A percentile compares a stretch with the other conserved stretches of the same genome.
phyloP scores from a whole-genome alignment of 2,113 vertebrate species.

The Cyanocitta stelleri region DNA sequence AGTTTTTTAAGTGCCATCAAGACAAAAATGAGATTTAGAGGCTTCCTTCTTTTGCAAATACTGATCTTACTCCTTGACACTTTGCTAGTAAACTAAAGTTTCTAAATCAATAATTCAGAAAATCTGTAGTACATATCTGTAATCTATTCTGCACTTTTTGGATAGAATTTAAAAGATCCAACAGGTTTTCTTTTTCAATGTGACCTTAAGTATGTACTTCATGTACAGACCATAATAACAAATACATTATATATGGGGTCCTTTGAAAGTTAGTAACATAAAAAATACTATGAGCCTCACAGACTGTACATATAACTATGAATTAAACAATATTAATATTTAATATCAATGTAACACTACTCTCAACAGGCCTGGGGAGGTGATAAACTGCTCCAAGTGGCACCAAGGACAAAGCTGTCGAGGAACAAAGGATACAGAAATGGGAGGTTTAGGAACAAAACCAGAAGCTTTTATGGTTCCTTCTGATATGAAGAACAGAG shows the following conservation, averaged over 20 bases:
- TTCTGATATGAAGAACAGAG: background rate
- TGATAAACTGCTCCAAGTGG: background rate
- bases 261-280: background rate
- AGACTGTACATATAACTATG: background rate
- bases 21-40: background rate
- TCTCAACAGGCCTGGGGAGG: background rate
- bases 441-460: background rate
- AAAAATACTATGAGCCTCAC: background rate
- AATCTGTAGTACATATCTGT: background rate
- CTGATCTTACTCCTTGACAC: background rate
- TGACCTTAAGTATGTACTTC: background rate
- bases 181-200: background rate
- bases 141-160: background rate
- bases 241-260: background rate
- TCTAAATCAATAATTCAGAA: background rate
- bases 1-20: background rate
- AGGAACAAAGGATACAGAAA: background rate
- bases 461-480: background rate
- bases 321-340: background rate
- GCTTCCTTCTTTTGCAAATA: background rate
- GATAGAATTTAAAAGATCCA: background rate
- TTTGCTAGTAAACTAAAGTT: background rate
- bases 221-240: background rate
- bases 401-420: background rate
- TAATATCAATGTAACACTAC: background rate